Evolutionary conservation across 2,797 vertebrate species (phyloP).

Genomic region (Cynopterus sphinx): DNA sequence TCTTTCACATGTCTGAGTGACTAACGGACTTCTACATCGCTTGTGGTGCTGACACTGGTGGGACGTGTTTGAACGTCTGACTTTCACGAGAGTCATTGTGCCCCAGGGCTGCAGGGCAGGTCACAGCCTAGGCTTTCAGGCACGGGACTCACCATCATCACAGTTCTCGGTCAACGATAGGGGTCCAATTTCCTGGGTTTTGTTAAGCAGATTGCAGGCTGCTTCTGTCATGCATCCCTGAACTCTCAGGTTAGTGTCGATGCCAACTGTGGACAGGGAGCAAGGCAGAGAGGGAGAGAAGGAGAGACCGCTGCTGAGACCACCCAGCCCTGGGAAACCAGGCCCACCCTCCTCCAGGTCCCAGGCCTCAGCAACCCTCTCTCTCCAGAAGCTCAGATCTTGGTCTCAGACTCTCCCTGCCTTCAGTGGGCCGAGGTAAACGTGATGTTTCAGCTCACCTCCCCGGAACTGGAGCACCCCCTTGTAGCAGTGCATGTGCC

Average conservation of each 20-base stretch:
- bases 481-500: not conserved
- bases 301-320: not conserved
- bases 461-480: not conserved
- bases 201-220: conserved; percentile 55
- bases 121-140: rapidly evolving
- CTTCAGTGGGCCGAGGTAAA: rapidly evolving
- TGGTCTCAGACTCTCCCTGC: too few relatives aligned
- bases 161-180: conserved; percentile 25
- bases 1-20: too few relatives aligned
- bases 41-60: not conserved
- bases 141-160: rapidly evolving
- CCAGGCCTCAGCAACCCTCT: not conserved
- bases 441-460: not conserved
- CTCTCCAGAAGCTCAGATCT: not conserved
- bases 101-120: rapidly evolving
- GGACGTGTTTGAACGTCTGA: not conserved
- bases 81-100: too few relatives aligned
- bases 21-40: not conserved
- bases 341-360: not conserved
- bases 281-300: not conserved
- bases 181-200: not conserved
- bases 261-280: not conserved
- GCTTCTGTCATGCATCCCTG: conserved; percentile 50
- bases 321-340: not conserved
- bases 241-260: rapidly evolving